A percentile compares a stretch with the other conserved stretches of the same genome.
Conservation (phyloP, 2,888 invertebrate genomes). For the Carpatolechia fugitivella region DNA sequence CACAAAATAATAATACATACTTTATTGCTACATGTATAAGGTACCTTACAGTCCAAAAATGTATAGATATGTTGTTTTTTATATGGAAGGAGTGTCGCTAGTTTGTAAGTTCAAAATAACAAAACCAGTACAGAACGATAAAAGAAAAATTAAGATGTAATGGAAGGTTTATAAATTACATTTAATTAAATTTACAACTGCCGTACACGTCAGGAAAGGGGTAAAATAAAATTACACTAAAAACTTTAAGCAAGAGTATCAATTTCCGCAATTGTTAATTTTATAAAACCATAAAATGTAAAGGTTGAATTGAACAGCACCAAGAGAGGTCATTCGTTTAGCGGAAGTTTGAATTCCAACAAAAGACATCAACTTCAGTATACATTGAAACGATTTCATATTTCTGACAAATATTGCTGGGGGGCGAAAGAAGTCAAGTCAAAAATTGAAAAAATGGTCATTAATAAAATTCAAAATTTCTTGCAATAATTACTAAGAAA, state of each 20-base stretch:
- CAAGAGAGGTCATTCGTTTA: slow-evolving; percentile 34
- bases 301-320: slow-evolving; percentile 29
- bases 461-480: too few species aligned
- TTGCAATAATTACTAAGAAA: too few species aligned
- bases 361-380: slow-evolving; percentile 33
- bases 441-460: too few species aligned
- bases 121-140: slow-evolving; percentile 15
- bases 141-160: slow-evolving; percentile 21
- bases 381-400: too few species aligned
- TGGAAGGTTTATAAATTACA: background rate
- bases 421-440: too few species aligned
- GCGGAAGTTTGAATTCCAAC: slow-evolving; percentile 42
- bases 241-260: slow-evolving; percentile 25
- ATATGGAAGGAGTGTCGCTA: too few species aligned
- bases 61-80: too few species aligned
- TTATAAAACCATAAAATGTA: slow-evolving; percentile 29
- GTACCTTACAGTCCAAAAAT: too few species aligned
- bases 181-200: slow-evolving; percentile 27
- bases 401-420: too few species aligned
- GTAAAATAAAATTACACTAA: slow-evolving; percentile 21
- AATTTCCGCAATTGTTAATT: slow-evolving; percentile 36
- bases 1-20: too few species aligned
- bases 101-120: too few species aligned
- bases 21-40: too few species aligned
- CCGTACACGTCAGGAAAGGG: slow-evolving; percentile 29